These are phyloP conservation scores for Sebastes glaucus DNA, from an alignment of 2,797 vertebrate species.

Conservation along the genomic window DNA sequence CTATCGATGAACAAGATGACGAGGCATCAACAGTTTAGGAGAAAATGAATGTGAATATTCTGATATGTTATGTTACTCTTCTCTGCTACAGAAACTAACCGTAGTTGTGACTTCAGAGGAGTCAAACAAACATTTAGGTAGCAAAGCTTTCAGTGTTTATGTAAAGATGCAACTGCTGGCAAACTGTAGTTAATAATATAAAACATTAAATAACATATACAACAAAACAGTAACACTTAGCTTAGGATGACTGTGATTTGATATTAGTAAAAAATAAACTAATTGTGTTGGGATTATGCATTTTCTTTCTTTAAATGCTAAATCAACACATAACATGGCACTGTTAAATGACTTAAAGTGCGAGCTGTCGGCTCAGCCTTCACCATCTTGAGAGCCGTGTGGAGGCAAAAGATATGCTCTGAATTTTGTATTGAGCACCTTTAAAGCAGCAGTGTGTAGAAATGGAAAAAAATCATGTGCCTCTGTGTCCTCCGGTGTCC, in stretches of 20 bases:
- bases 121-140: background rate
- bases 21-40: background rate
- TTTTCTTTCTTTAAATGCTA: background rate
- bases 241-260: background rate
- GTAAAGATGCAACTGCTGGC: background rate
- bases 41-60: background rate
- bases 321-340: too few relatives aligned
- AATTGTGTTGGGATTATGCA: background rate
- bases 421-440: too few relatives aligned
- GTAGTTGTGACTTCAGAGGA: background rate
- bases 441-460: rapidly evolving
- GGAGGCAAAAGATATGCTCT: too few relatives aligned
- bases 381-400: too few relatives aligned
- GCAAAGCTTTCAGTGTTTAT: background rate
- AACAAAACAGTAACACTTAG: background rate
- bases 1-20: background rate
- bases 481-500: too few relatives aligned
- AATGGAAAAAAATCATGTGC: too few relatives aligned
- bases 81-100: background rate
- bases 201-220: background rate
- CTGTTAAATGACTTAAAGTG: rapidly evolving
- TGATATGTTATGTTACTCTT: background rate
- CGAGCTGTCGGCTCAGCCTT: too few relatives aligned
- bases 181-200: background rate
- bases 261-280: background rate